Base-by-base conservation (phyloP, 2,888 invertebrate species). In the Phasia obesa region DNA sequence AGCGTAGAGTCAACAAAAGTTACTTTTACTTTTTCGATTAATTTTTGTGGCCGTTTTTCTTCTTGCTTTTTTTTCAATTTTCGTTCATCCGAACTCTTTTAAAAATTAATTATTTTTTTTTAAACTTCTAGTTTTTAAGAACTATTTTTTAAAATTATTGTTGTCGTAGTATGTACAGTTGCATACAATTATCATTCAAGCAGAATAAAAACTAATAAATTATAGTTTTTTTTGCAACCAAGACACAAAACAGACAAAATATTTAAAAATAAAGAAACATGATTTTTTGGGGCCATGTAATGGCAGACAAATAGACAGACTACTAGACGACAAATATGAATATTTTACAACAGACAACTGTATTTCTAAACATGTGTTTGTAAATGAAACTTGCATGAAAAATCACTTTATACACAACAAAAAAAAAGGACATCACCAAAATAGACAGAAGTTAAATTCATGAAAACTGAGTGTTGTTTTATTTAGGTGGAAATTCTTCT, bases 91-190 rank as follows among this genome's bases (percentile, higher is more conserved):
- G 31, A 13, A 15, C 21, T 4, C 6, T 21, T 59, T 38, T 1
- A 9, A 59, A 23, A 15, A n/a, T n/a, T 5, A 9, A 4, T 47
- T 47, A 7, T 17, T 47, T 47, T 17, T 19, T 35, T n/a, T 42
- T 11, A 47, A 47, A 47, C 7, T 17, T 47, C 17, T 0, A 42
- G 0, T 42, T 42, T n/a, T 15, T 38, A 15, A 42, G 13, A 4
- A 31, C 69, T 57, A 44, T 47, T 25, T 85, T 85, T 86, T 85
- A 85, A 44, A 44, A 27, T 19, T 27, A 83, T 86, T 86, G 27
- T 88, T 7, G 11, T 87, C 86, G 88, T 87, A n/a, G n/a, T n/a
- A n/a, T n/a, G n/a, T 87, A 88, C 86, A 88, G 42, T 83, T 86
- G 86, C 85, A 87, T 86, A 65, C 78, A 73, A 79, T 73, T 73